Percentiles rank a stretch among this genome's conserved stretches.
Evolutionary conservation across 1,140 invertebrate genomes (phyloP).

Genomic region (Heliconius himera): DNA sequence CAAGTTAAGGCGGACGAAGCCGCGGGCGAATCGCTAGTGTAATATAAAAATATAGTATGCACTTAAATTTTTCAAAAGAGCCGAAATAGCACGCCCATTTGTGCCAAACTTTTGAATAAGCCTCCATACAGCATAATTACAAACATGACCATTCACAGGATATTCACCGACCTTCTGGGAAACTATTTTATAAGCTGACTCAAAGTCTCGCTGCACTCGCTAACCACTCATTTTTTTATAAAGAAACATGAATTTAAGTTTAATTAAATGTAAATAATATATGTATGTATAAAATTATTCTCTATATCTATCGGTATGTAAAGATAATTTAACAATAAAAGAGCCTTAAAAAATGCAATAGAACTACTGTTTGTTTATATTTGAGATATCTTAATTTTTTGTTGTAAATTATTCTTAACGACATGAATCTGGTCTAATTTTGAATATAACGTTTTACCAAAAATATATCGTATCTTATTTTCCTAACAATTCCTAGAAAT

Average conservation of each 20-base stretch:
- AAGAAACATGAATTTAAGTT: slow-evolving; percentile 1
- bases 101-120: background rate
- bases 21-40: no score
- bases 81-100: background rate
- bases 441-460: no score
- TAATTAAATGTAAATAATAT: background rate
- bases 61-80: slow-evolving; percentile 3
- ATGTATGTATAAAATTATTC: background rate
- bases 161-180: slow-evolving; percentile 12
- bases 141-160: slow-evolving; percentile 14
- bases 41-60: background rate
- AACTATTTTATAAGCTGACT: slow-evolving; percentile 12
- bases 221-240: background rate
- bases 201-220: background rate
- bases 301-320: no score
- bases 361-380: no score
- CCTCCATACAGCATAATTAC: slow-evolving; percentile 5
- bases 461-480: no score
- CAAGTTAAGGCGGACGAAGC: no score
- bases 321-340: no score
- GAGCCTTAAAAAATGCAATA: no score
- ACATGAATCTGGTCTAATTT: no score
- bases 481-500: no score
- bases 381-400: no score
- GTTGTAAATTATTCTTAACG: no score